Evolutionary conservation across 2,113 vertebrate genomes (phyloP).

Genomic region (Gymnocephalus cernua): DNA sequence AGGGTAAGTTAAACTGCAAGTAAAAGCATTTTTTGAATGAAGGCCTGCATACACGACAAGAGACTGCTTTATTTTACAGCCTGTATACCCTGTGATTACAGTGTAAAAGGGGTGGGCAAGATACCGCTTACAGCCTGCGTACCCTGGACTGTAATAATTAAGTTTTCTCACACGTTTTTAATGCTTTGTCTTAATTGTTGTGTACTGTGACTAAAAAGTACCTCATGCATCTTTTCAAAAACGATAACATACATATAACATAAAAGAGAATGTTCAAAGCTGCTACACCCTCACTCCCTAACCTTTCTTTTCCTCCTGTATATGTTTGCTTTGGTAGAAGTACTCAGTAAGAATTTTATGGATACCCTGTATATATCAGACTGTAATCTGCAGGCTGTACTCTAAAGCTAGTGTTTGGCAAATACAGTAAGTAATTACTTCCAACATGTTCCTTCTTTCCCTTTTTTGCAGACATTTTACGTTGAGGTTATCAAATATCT

Average conservation of each 20-base stretch:
- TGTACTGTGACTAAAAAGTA: too few relatives aligned
- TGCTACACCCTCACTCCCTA: neutral
- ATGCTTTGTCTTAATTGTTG: neutral
- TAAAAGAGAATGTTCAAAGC: neutral
- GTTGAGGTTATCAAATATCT: conserved; percentile 22
- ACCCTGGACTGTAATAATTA: neutral
- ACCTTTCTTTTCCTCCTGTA: neutral
- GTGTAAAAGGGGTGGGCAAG: neutral
- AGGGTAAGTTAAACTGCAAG: neutral
- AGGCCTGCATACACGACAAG: neutral
- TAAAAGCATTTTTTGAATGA: neutral
- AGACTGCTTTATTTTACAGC: neutral
- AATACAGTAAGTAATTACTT: neutral
- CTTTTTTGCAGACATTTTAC: conserved; percentile 24
- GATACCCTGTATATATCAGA: neutral
- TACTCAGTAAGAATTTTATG: neutral
- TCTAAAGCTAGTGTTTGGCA: neutral
- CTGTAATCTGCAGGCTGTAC: neutral
- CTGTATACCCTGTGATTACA: neutral
- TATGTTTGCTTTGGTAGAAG: neutral
- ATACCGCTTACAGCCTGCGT: neutral
- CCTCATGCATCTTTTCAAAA: neutral
- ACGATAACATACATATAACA: neutral
- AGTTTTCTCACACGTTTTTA: neutral
- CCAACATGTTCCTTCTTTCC: neutral